A percentile compares a stretch with the other conserved stretches of the same genome.
Evolutionary conservation across 2,888 invertebrate genomes (phyloP).

Genomic region (Tridacna crocea): DNA sequence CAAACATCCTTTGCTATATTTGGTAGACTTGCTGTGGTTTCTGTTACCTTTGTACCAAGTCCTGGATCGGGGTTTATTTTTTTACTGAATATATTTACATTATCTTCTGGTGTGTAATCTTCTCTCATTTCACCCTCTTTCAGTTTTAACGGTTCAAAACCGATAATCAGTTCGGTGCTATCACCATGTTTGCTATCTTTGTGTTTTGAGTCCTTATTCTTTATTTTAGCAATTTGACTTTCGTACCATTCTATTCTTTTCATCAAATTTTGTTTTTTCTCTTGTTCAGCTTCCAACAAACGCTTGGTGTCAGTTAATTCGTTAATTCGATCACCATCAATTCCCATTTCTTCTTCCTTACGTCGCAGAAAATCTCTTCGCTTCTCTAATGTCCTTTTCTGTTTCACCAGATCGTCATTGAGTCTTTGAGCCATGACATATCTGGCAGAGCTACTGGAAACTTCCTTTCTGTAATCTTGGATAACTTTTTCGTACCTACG

Average conservation of each 20-base stretch:
- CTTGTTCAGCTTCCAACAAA: constrained; percentile 8
- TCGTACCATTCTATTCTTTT: constrained; percentile 21
- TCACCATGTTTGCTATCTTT: neutral
- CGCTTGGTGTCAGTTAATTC: neutral
- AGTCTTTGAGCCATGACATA: neutral
- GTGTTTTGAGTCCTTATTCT: neutral
- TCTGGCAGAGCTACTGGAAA: neutral
- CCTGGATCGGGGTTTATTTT: too few species aligned
- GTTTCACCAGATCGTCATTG: constrained; percentile 10
- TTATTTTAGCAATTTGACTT: neutral
- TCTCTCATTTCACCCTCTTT: neutral
- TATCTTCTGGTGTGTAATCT: neutral
- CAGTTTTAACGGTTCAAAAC: too few species aligned
- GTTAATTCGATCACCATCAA: neutral
- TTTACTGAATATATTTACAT: neutral
- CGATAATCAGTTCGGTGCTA: too few species aligned
- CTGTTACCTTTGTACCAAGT: neutral
- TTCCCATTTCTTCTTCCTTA: neutral
- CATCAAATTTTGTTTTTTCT: constrained; percentile 15
- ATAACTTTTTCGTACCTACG: neutral
- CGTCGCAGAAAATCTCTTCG: neutral
- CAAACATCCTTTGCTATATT: too few species aligned
- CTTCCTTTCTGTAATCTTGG: neutral
- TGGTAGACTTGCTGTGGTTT: neutral
- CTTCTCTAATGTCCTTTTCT: neutral